These are phyloP conservation scores for Eurystomus glaucurus DNA, from an alignment of 2,797 vertebrate genomes.

Conservation along the genomic window DNA sequence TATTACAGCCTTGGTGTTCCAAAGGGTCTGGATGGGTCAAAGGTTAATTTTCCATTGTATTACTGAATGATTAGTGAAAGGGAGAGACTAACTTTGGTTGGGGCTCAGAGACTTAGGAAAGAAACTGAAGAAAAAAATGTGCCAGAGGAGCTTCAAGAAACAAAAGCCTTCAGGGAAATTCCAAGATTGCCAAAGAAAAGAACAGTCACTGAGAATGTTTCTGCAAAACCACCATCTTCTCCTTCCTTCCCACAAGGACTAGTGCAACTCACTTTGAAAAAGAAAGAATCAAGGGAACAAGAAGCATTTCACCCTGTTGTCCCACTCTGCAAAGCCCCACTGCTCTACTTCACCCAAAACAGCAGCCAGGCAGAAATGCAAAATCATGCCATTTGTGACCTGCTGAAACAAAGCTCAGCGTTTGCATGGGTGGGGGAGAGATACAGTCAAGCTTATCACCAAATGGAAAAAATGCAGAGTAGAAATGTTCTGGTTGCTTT, in stretches of 20 bases:
- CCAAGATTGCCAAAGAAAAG: slow-evolving; percentile 65
- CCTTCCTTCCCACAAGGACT: slow-evolving; percentile 34
- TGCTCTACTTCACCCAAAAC: slow-evolving; percentile 12
- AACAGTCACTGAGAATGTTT: slow-evolving; percentile 6
- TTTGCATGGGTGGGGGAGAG: slow-evolving; percentile 51
- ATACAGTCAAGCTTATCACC: slow-evolving; percentile 29
- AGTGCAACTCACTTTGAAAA: slow-evolving; percentile 69
- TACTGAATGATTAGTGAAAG: neutral
- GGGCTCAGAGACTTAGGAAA: neutral
- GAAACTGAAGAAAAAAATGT: neutral
- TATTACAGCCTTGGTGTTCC: neutral
- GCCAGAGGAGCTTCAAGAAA: slow-evolving; percentile 7
- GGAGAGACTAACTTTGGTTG: neutral
- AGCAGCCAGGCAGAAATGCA: slow-evolving; percentile 61
- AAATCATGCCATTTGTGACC: slow-evolving; percentile 53
- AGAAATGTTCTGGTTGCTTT: neutral
- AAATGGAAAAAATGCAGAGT: slow-evolving; percentile 23
- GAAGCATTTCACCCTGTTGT: slow-evolving; percentile 33
- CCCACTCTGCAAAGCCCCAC: slow-evolving; percentile 22
- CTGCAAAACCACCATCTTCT: slow-evolving; percentile 39
- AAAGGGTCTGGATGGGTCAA: neutral
- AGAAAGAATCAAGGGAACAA: slow-evolving; percentile 50
- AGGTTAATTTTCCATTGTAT: neutral
- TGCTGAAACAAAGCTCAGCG: slow-evolving; percentile 18
- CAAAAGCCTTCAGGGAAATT: slow-evolving; percentile 55